phyloP scores from a whole-genome alignment of 1,140 invertebrate genomes.

The Anthonomus grandis region DNA sequence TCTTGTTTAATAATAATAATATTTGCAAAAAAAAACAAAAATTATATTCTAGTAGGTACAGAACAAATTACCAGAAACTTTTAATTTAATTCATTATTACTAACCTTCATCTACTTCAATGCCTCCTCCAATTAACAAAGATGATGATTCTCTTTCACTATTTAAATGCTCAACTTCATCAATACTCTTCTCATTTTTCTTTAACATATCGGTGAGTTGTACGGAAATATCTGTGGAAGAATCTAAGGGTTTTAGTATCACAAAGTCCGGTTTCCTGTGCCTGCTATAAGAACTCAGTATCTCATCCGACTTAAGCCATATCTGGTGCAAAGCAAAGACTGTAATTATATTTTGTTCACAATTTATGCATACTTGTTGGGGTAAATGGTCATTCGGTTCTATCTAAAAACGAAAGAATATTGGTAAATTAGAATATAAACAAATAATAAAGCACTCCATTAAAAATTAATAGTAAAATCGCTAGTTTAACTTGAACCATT shows the following conservation, averaged over 20 bases:
- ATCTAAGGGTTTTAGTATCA: slow-evolving; percentile 17
- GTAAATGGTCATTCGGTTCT: slow-evolving; percentile 48
- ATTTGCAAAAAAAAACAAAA: too few relatives aligned
- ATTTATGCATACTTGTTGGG: slow-evolving; percentile 47
- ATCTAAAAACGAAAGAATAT: slow-evolving; percentile 38
- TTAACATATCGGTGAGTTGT: background rate
- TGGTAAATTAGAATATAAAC: too few relatives aligned
- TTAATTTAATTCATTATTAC: too few relatives aligned
- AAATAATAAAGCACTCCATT: background rate
- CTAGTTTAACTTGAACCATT: background rate
- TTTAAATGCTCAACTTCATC: background rate
- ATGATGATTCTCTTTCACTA: background rate
- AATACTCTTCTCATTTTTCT: background rate
- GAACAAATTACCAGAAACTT: too few relatives aligned
- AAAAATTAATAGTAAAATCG: background rate
- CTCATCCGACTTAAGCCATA: slow-evolving; percentile 47
- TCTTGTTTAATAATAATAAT: too few relatives aligned
- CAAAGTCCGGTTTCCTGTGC: slow-evolving; percentile 10
- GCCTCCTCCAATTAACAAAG: background rate
- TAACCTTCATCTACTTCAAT: too few relatives aligned
- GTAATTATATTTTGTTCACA: slow-evolving; percentile 48
- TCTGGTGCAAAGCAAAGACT: slow-evolving; percentile 48
- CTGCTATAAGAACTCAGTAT: slow-evolving; percentile 41
- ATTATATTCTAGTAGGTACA: too few relatives aligned
- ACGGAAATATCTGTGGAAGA: background rate